Percentiles rank a stretch among this genome's conserved stretches.
Evolutionary conservation across 2,888 invertebrate genomes (phyloP).

Genomic region (Disparrhopalites patrizii): DNA sequence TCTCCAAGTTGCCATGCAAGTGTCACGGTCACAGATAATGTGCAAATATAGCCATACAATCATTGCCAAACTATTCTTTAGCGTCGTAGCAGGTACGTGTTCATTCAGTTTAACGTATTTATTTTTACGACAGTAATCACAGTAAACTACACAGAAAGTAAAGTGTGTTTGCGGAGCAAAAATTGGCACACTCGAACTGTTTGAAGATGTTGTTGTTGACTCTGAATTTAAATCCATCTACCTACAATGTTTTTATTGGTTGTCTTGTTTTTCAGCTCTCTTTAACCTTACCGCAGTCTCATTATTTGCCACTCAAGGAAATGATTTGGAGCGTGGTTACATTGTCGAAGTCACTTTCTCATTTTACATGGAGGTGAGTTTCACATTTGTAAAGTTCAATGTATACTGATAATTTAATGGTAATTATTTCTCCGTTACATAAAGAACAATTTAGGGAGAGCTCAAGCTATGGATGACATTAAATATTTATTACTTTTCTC

Average conservation of each 20-base stretch:
- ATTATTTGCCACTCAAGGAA: constrained; percentile 78
- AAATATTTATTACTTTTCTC: neutral
- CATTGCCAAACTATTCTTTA: constrained; percentile 72
- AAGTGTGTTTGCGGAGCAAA: too few species aligned
- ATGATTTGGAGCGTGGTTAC: constrained; percentile 71
- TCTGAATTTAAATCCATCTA: too few species aligned
- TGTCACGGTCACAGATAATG: constrained; percentile 74
- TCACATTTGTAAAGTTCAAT: neutral
- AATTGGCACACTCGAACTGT: too few species aligned
- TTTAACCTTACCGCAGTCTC: constrained; percentile 76
- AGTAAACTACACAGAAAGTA: too few species aligned
- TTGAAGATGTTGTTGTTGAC: too few species aligned
- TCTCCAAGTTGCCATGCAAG: constrained; percentile 81
- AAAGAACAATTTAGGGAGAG: neutral
- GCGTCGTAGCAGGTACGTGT: constrained; percentile 70
- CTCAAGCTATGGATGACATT: neutral
- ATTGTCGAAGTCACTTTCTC: constrained; percentile 72
- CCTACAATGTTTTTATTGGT: too few species aligned
- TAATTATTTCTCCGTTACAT: neutral
- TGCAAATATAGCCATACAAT: constrained; percentile 73
- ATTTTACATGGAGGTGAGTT: constrained; percentile 79
- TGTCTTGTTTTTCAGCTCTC: constrained; percentile 69
- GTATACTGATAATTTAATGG: too few species aligned
- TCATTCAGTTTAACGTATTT: neutral
- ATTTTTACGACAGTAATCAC: neutral